Base-by-base conservation (phyloP, 2,888 invertebrate species). In the Rhamphomyia laevipes region DNA sequence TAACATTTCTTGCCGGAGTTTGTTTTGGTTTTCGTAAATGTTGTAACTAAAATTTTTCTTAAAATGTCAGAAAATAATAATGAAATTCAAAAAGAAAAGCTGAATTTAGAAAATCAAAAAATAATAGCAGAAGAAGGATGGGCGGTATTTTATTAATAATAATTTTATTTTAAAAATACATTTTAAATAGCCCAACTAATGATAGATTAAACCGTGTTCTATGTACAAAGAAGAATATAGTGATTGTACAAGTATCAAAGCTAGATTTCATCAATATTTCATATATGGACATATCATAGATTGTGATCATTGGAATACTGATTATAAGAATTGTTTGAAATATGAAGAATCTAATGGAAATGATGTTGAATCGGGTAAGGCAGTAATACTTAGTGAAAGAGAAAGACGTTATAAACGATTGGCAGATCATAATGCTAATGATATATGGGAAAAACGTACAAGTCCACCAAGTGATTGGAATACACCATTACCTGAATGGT, bases 251-350 rank as follows among this genome's bases (percentile, higher is more conserved):
- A 82, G 85, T 57, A 71, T 86, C 17, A 79, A 72, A 67, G 84
- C 77, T 1, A 74, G 90, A 55, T 88, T 92, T 59, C 83, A 93
- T 64, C 93, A 93, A 68, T 84, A 88, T 64, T 94, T 90, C 64
- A 76, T 91, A 50, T 74, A 75, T 68, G 93, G 93, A 1, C 73
- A 84, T 61, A 66, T 71, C 1, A 48, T 76, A 9, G 84, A 92
- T 63, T 94, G 93, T 63, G 73, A 74, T 4, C 81, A 82, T 57
- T 92, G 91, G 91, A 78, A 84, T 59, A 75, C 72, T 47, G 90
- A 92, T 66, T 81, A 79, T 58, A 65, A 80, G 3, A 87, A 86
- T 63, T 92, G 92, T 64, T 66, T 74, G 47, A 76, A 76, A 62
- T 92, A 83, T 78, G 69, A 74, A 48, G 71, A 77, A 1, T 67